Conservation (phyloP, 2,797 vertebrate species). For the Rhadinocentrus ornatus region DNA sequence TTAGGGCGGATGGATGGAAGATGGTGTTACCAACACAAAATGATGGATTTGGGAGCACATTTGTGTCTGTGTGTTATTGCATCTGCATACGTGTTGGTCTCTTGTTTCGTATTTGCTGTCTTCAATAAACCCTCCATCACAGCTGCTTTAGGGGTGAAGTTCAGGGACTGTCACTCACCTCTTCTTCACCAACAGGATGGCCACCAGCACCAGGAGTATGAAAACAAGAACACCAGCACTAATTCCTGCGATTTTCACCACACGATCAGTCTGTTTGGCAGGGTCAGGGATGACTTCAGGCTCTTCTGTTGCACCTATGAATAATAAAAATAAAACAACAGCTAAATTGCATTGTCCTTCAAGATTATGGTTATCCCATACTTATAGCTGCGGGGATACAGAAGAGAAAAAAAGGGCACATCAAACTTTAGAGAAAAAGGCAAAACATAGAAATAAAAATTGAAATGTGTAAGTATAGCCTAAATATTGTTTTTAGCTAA, state of each 20-base stretch:
- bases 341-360: constrained; percentile 1
- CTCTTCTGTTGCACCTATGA: constrained; percentile 93
- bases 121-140: constrained; percentile 6
- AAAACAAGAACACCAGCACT: constrained; percentile 96
- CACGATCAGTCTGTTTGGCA: constrained; percentile 95
- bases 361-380: background rate
- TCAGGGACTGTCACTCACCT: constrained; percentile 85
- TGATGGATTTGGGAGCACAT: constrained; percentile 45
- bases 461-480: background rate
- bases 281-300: constrained; percentile 97
- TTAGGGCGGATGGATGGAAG: constrained; percentile 77
- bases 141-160: background rate
- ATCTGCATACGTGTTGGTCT: constrained; percentile 30
- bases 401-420: background rate
- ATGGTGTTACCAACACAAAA: constrained; percentile 70
- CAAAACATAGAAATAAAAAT: background rate
- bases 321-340: background rate
- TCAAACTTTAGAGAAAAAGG: background rate
- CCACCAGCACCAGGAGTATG: constrained; percentile 94
- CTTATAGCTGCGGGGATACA: background rate
- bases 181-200: constrained; percentile 95
- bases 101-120: constrained; percentile 6
- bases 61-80: constrained; percentile 38
- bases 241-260: constrained; percentile 98
- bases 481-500: no score